Conservation (phyloP, 35 echinoderm and acorn worm species). For the Patiria miniata region DNA sequence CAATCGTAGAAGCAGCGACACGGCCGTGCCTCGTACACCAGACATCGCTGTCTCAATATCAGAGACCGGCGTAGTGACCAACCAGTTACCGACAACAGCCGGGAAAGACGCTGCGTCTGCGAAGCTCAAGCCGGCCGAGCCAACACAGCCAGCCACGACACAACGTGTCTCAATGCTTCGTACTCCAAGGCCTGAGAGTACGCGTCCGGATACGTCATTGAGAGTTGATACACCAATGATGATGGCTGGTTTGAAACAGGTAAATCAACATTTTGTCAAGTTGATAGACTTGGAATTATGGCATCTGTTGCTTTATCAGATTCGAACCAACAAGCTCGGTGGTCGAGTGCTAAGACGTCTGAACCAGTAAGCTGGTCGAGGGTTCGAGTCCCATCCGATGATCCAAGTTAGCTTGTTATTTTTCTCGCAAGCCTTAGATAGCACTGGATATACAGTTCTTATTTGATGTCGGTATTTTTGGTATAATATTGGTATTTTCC, state of each 20-base stretch:
- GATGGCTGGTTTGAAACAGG: slow-evolving; percentile 79
- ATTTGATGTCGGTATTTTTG: no score
- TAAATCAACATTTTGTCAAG: no score
- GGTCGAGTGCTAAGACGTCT: no score
- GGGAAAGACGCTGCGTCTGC: not conserved
- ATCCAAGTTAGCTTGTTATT: no score
- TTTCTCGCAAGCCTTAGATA: no score
- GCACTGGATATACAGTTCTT: no score
- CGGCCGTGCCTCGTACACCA: not conserved
- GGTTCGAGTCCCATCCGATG: no score
- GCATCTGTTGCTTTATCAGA: no score
- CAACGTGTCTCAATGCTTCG: not conserved
- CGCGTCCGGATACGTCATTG: slow-evolving; percentile 4
- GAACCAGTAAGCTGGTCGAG: no score
- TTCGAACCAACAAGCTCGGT: no score
- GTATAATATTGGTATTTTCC: not conserved
- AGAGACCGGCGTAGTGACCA: not conserved
- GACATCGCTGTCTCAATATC: not conserved
- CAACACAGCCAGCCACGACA: not conserved
- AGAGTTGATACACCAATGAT: slow-evolving; percentile 78
- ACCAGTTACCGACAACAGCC: not conserved
- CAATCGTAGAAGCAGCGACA: not conserved
- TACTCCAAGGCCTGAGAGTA: slow-evolving; percentile 20
- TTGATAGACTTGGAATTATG: no score
- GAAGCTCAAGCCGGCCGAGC: not conserved